These are phyloP conservation scores for Drosophila colorata DNA, from an alignment of 2,888 invertebrate genomes.

Conservation along the genomic window DNA sequence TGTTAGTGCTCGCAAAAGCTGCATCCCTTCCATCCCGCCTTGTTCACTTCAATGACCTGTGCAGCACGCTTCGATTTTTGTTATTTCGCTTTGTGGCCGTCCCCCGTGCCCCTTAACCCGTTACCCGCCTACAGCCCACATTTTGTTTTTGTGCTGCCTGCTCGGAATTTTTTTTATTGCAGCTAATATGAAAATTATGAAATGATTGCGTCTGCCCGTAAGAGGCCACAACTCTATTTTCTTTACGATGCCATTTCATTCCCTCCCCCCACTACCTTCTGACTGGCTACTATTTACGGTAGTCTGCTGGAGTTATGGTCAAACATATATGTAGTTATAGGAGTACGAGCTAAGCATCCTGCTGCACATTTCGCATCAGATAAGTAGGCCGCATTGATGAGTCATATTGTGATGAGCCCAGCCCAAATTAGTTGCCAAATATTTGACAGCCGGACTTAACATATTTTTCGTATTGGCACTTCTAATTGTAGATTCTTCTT, in stretches of 20 bases:
- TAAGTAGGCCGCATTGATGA: background rate
- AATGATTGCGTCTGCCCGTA: conserved; percentile 32
- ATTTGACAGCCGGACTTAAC: background rate
- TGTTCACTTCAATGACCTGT: conserved; percentile 71
- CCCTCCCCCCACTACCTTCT: rapidly evolving
- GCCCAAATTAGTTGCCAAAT: background rate
- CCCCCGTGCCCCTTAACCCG: background rate
- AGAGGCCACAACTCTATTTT: conserved; percentile 26
- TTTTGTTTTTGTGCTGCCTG: conserved; percentile 16
- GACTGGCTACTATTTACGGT: background rate
- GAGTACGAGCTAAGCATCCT: conserved; percentile 6
- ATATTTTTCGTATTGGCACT: too few species aligned
- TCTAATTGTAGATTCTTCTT: too few species aligned
- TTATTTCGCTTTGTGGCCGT: conserved; percentile 54
- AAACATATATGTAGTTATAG: background rate
- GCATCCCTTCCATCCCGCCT: conserved; percentile 13
- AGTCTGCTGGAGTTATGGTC: background rate
- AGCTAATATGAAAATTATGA: conserved; percentile 76
- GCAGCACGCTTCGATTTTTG: conserved; percentile 73
- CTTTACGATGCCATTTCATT: conserved; percentile 41
- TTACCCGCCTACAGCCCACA: background rate
- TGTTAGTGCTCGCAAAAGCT: conserved; percentile 47
- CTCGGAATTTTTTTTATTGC: conserved; percentile 60
- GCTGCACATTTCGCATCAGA: background rate
- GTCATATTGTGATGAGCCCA: background rate